Evolutionary conservation across 2,888 invertebrate genomes (phyloP), one percentile per base, ranked within the genome.

Genomic region (Mylabris sibirica): DNA sequence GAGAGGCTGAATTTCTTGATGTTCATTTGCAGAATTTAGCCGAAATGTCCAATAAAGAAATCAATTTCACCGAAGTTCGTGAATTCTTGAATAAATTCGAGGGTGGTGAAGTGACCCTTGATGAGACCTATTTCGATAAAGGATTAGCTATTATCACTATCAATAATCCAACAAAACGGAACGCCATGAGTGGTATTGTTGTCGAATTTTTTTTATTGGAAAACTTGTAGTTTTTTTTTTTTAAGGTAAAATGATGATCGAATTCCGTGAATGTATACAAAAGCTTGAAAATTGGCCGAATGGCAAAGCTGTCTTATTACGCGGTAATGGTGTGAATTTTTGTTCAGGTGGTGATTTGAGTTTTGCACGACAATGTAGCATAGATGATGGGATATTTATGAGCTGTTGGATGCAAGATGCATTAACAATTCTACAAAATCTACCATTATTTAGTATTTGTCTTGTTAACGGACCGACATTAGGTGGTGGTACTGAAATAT

Each of bases 291-390:
- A 72, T 4, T 84, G 83, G 83, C 60, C 74, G 34, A 74, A 79
- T 64, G 84, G 84, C 8, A 82, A 83, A 72, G 81, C 80, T 0
- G 78, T 83, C 0, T 73, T 84, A 12, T 34, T 83, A n/a, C 73
- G 70, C 44, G 81, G 83, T 2, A 62, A 71, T 34, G 81, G 80
- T 1, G 66, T 67, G 8, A 82, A 81, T 71, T 83, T 83, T 69
- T 82, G 82, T 73, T 80, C 82, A 3, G 83, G 83, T 11, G 82
- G 80, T 17, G 82, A 83, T 70, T 74, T 83, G 30, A 74, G 79
- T 64, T 82, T 82, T 65, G 81, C 78, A 0, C 76, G 70, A 71
- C 69, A 74, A 24, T 73, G 73, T 38, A 75, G 75, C 22, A 79
- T 73, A 24, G 71, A 77, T 63, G 78, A 76, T 44, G 82, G 79